Base-by-base conservation (phyloP, 2,888 invertebrate genomes). In the Luffia ferchaultella region DNA sequence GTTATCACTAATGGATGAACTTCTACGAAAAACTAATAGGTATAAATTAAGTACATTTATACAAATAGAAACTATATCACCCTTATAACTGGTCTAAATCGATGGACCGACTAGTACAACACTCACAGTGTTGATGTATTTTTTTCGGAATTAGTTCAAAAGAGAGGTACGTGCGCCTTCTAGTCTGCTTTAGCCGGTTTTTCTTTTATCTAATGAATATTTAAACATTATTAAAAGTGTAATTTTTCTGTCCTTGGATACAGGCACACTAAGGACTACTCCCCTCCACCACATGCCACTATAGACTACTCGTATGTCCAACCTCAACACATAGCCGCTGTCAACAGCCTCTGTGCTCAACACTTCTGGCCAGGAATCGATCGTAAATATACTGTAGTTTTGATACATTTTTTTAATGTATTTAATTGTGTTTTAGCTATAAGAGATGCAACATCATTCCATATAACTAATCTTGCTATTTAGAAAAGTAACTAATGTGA, bases 291-390 rank as follows among this genome's bases (percentile, higher is more conserved):
- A 2, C 77, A 80, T 50, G 86, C 87, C 1, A 84, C 93, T 0
- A 85, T 97, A 12, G 95, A 96, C 77, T 97, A 91, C 74, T 92
- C 92, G 58, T 96, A 96, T 68, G 90, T 97, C 16, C 87, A 92
- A 42, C 93, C 95, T 0, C 92, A 95, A 62, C 95, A 96, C 68
- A 90, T 97, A 56, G 91, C 95, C 1, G 92, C 94, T 0, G 89
- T 97, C 55, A 97, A 97, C 73, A 89, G 88, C 52, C 77, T 96
- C 16, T 92, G 93, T 56, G 88, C 91, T 56, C 89, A 91, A 62
- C 91, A 90, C 72, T 97, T 97, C 76, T 97, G 97, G 96, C 93
- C 95, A 1, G 96, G 95, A 46, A 92, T 97, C 54, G 96, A 97
- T 73, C 77, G 96, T 96, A 76, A 88, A 90, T 83, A 41, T 42